phyloP scores from a whole-genome alignment of 2,797 vertebrate genomes.

The Microchirus variegatus region DNA sequence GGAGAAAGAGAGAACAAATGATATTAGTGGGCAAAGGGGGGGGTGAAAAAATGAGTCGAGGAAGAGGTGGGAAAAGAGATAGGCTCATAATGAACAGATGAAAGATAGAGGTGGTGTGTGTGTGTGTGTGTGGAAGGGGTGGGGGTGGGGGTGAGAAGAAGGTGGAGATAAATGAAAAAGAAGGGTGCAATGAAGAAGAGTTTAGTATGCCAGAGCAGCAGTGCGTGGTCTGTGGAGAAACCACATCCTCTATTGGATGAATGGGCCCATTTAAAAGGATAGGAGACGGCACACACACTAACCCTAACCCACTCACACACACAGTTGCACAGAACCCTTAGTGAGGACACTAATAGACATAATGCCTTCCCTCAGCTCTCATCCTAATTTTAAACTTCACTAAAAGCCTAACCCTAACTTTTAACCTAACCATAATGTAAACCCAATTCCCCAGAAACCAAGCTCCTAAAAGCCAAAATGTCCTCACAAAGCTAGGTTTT shows the following conservation, averaged over 20 bases:
- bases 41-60: constrained; percentile 32
- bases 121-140: not conserved
- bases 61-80: constrained; percentile 28
- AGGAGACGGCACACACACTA: not conserved
- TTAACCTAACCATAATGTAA: too few relatives aligned
- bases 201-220: constrained; percentile 62
- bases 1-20: constrained; percentile 45
- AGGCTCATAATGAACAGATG: constrained; percentile 56
- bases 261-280: constrained; percentile 55
- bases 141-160: constrained; percentile 8
- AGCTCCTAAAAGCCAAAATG: too few relatives aligned
- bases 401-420: too few relatives aligned
- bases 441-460: too few relatives aligned
- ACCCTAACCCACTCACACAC: constrained; percentile 13
- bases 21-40: constrained; percentile 19
- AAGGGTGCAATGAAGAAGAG: constrained; percentile 31
- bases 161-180: constrained; percentile 12
- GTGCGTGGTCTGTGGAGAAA: constrained; percentile 37
- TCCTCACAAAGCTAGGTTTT: too few relatives aligned
- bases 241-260: constrained; percentile 60
- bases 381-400: too few relatives aligned
- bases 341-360: too few relatives aligned
- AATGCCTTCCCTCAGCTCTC: too few relatives aligned
- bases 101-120: constrained; percentile 40
- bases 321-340: not conserved